Conservation (phyloP, 2,113 vertebrate genomes). For the Echinops telfairi region DNA sequence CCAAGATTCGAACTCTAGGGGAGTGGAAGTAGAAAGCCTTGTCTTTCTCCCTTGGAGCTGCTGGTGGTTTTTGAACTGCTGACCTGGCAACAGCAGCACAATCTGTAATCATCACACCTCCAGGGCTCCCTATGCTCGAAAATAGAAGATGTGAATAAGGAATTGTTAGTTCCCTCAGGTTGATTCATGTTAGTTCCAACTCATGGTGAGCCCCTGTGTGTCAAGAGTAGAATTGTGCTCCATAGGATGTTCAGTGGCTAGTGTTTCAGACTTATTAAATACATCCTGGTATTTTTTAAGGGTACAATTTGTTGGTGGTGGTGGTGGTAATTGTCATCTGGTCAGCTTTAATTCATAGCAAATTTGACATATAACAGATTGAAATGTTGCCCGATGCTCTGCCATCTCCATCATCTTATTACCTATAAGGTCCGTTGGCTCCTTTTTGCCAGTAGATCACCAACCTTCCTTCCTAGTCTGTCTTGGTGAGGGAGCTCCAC, state of each 20-base stretch:
- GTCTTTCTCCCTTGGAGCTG: not conserved
- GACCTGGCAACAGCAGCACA: no score
- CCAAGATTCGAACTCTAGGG: no score
- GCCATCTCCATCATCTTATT: not conserved
- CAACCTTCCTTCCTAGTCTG: not conserved
- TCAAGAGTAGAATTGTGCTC: not conserved
- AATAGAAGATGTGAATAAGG: no score
- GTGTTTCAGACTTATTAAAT: conserved; percentile 5
- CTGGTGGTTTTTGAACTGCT: not conserved
- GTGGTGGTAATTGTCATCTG: not conserved
- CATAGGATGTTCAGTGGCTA: not conserved
- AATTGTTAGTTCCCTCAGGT: no score
- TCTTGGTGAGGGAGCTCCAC: not conserved
- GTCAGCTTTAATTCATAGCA: not conserved
- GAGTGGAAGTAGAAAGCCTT: no score
- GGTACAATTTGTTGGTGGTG: not conserved
- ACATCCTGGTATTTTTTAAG: not conserved
- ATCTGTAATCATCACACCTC: no score
- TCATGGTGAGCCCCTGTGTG: not conserved
- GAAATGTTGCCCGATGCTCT: not conserved
- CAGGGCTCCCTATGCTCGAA: no score
- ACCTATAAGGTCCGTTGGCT: not conserved
- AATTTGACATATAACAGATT: not conserved
- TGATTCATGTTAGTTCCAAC: not conserved
- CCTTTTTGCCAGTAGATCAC: not conserved